Percentiles rank a stretch among this genome's conserved stretches.
phyloP scores from a whole-genome alignment of 2,113 vertebrate species.

The Aspiorhynchus laticeps region DNA sequence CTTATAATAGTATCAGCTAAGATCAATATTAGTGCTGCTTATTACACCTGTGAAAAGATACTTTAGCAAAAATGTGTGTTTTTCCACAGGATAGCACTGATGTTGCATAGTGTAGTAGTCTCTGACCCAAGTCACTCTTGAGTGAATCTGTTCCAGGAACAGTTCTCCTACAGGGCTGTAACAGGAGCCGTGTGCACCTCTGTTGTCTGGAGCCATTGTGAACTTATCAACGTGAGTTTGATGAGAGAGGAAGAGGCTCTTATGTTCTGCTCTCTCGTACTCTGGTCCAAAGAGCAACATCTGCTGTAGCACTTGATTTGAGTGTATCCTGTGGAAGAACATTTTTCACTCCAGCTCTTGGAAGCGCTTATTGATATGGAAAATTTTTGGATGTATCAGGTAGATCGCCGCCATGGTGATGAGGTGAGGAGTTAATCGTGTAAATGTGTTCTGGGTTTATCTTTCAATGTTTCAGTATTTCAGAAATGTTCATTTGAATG shows the following conservation, averaged over 20 bases:
- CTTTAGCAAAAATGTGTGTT: not conserved
- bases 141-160: slow-evolving; percentile 25
- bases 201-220: slow-evolving; percentile 69
- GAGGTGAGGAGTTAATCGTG: slow-evolving; percentile 50
- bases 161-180: slow-evolving; percentile 46
- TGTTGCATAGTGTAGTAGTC: not conserved
- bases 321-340: not conserved
- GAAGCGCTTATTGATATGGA: slow-evolving; percentile 78
- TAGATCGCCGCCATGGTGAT: slow-evolving; percentile 73
- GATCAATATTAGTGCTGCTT: not conserved
- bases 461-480: not conserved
- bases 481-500: not conserved
- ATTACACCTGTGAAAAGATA: not conserved
- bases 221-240: slow-evolving; percentile 62
- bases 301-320: not conserved
- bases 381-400: slow-evolving; percentile 92
- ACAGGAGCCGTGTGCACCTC: slow-evolving; percentile 63
- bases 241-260: slow-evolving; percentile 52
- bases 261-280: slow-evolving; percentile 14
- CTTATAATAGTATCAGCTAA: not conserved
- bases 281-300: slow-evolving; percentile 5
- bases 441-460: not conserved
- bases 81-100: not conserved
- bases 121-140: not conserved
- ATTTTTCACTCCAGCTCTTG: slow-evolving; percentile 2